These are phyloP conservation scores for Neofelis nebulosa DNA, from an alignment of 2,113 vertebrate species.

Conservation along the genomic window DNA sequence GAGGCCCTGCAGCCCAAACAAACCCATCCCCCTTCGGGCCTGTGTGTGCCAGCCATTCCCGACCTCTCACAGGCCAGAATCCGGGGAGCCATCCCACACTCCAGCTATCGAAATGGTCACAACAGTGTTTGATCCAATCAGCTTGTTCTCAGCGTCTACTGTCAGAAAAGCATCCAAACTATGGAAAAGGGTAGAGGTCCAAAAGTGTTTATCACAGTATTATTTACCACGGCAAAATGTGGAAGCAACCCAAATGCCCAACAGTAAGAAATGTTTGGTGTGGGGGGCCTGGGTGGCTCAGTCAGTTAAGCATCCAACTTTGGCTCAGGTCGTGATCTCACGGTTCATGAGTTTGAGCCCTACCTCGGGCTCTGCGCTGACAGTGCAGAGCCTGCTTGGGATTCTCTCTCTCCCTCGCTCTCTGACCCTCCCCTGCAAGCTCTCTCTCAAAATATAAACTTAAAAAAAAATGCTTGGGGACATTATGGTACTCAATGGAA, in stretches of 20 bases:
- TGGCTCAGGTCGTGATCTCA: too few relatives aligned
- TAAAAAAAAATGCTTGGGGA: background rate
- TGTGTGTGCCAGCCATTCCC: background rate
- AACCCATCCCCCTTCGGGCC: background rate
- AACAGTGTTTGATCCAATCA: background rate
- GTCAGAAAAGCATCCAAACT: background rate
- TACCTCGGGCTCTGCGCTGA: too few relatives aligned
- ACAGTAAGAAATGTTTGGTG: background rate
- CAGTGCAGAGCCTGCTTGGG: too few relatives aligned
- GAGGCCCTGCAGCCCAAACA: background rate
- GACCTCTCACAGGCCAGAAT: background rate
- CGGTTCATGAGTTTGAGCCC: too few relatives aligned
- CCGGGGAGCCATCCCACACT: background rate
- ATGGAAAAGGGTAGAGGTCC: background rate
- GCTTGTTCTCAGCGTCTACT: background rate
- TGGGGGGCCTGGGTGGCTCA: background rate
- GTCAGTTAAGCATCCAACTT: too few relatives aligned
- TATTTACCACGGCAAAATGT: background rate
- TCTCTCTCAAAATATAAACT: too few relatives aligned
- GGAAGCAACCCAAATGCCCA: background rate
- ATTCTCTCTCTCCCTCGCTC: too few relatives aligned
- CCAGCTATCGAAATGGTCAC: background rate
- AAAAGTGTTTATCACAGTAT: background rate
- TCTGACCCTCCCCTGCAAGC: too few relatives aligned
- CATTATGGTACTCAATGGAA: background rate